A percentile compares a stretch with the other conserved stretches of the same genome.
phyloP scores from a whole-genome alignment of 2,888 invertebrate genomes.

The Ichneumoninae sp. region DNA sequence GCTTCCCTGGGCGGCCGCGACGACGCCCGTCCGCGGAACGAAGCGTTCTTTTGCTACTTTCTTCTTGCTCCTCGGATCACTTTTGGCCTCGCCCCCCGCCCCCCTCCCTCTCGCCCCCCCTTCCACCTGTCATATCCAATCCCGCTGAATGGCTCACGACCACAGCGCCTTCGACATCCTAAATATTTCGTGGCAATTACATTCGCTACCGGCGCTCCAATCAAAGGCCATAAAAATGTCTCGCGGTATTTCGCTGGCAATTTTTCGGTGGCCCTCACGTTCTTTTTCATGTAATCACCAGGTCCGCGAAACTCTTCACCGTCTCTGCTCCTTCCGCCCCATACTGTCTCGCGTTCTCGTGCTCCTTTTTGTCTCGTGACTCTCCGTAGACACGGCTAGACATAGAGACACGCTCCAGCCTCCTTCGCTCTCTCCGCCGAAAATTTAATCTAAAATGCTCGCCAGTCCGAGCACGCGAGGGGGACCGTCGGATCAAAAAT shows the following conservation, averaged over 20 bases:
- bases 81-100: slow-evolving; percentile 29
- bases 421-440: slow-evolving; percentile 10
- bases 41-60: slow-evolving; percentile 52
- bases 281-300: slow-evolving; percentile 69
- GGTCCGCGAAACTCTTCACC: slow-evolving; percentile 51
- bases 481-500: slow-evolving; percentile 66
- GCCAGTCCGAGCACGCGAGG: slow-evolving; percentile 25
- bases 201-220: slow-evolving; percentile 74
- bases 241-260: slow-evolving; percentile 78
- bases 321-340: slow-evolving; percentile 14
- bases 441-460: slow-evolving; percentile 34
- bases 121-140: slow-evolving; percentile 28
- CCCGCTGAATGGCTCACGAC: slow-evolving; percentile 37
- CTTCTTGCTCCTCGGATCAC: slow-evolving; percentile 39
- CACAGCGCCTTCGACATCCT: slow-evolving; percentile 69
- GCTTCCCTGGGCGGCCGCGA: slow-evolving; percentile 54
- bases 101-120: neutral
- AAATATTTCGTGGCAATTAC: slow-evolving; percentile 79
- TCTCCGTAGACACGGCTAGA: slow-evolving; percentile 5
- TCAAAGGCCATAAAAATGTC: slow-evolving; percentile 75
- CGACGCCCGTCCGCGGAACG: slow-evolving; percentile 62
- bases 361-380: slow-evolving; percentile 14
- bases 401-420: slow-evolving; percentile 22
- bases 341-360: neutral
- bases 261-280: slow-evolving; percentile 81